Evolutionary conservation across 2,888 invertebrate species (phyloP), one percentile per base, ranked within the genome.

Genomic region (Gerris lacustris): DNA sequence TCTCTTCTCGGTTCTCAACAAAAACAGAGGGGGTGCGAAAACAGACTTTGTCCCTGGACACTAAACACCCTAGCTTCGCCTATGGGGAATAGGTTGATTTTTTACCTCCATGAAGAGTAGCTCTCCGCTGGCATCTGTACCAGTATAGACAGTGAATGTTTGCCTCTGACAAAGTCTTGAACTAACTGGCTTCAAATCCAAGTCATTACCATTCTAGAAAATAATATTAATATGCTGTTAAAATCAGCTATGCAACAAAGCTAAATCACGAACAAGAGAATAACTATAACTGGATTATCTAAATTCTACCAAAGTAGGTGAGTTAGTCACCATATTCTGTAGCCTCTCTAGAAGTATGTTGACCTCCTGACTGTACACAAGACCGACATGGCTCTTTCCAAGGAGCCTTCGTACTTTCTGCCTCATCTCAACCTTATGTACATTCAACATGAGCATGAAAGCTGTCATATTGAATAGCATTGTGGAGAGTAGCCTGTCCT

Each of bases 341-440:
- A 99, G 90, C 80, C 95, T 93, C 81, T 99, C 98, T 44, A 99
- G 85, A 18, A 99, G 86, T 79, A 93, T 90, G 81, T 99, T 98
- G 70, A 99, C 93, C 82, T 98, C 96, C 80, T 96, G 96, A 75
- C 97, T 97, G 82, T 97, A 96, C 1, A 94, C 91, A 64, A 99
- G 86, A 2, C 99, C 98, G 77, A 99, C 97, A 79, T 99, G 99
- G 79, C 96, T 96, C 81, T 99, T 99, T 6, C 99, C 99, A 11
- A 99, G 84, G 73, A 99, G 82, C 66, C 99, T 86, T 15, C 99
- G 86, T n/a, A 87, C 82, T 84, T 97, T 96, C 74, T 92, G 86
- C 76, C 92, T 88, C 44, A 94, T 84, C 76, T 92, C 93, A 72
- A 87, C 87, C 76, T 95, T 89, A 72, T 88, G 88, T 1, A 94